Conservation (phyloP, 2,797 vertebrate species). For the Parauchenoglanis punctatus region DNA sequence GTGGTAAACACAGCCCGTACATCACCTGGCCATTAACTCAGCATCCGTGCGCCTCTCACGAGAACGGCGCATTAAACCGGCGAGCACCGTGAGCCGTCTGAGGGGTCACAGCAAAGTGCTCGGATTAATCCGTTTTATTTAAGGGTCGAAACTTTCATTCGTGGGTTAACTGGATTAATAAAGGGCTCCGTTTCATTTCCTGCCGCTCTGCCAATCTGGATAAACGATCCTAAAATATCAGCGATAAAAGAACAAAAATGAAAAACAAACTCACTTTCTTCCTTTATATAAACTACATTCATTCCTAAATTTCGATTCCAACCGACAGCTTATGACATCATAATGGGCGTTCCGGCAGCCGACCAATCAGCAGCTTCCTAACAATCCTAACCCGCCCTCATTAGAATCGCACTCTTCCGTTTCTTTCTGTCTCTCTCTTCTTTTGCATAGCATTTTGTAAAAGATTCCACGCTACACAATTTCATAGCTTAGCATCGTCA, state of each 20-base stretch:
- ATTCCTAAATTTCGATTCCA: not conserved
- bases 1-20: constrained; percentile 5
- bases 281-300: not conserved
- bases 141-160: not conserved
- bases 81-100: not conserved
- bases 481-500: not conserved
- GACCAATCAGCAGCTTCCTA: not conserved
- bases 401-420: not conserved
- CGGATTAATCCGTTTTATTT: not conserved
- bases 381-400: not conserved
- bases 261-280: not conserved
- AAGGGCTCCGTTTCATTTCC: not conserved
- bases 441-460: too few species aligned
- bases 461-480: too few species aligned
- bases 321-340: not conserved
- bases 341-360: too few species aligned
- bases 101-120: not conserved
- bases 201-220: not conserved
- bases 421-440: too few species aligned
- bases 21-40: constrained; percentile 11
- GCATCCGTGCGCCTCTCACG: not conserved
- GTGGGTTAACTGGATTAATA: constrained; percentile 7
- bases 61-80: not conserved
- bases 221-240: not conserved
- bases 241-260: not conserved